Base-by-base conservation (phyloP, 2,797 vertebrate genomes). In the Anguilla marmorata region DNA sequence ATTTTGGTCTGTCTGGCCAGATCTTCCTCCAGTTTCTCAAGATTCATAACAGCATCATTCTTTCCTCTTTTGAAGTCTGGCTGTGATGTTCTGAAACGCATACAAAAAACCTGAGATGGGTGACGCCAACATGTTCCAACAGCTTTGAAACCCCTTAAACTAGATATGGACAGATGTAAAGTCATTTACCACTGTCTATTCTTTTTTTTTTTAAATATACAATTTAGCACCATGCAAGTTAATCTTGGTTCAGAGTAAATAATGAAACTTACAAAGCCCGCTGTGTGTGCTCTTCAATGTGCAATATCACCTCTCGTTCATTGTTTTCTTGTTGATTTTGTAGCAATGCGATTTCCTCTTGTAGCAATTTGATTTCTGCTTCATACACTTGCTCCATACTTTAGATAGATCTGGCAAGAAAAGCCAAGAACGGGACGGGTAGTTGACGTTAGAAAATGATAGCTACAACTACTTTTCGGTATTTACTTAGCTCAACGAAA, bases 11-110 rank as follows among this genome's bases (percentile, higher is more conserved):
- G 94, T 90, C 93, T 94, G 11, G 91, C 91, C 27, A 98, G 92
- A 60, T 97, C 95, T 60, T 91, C 90, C 93, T 97, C 94, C 89
- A 97, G 87, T 74, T 93, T 92, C 86, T 93, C 92, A 90, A 98
- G 91, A 54, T 91, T 90, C 86, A 92, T 91, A 89, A 91, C n/a
- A 37, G 93, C 30, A 87, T 56, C 86, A 50, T 93, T 88, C n/a
- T 56, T n/a, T 50, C 56, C 60, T n/a, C 33, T 45, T 60, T 86
- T 48, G 45, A 41, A 80, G 33, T 89, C 56, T 89, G 89, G 79
- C 45, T 91, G 16, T 27, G 85, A 90, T 87, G 92, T 90, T 82
- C 96, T 97, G 89, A 58, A 93, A 93, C 69, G 12, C 33, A 33
- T 74, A 27, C 41, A 88, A 48, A 16, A 16, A 3, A 37, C 41